Evolutionary conservation across 2,797 vertebrate species (phyloP).

Genomic region (Peromyscus eremicus): DNA sequence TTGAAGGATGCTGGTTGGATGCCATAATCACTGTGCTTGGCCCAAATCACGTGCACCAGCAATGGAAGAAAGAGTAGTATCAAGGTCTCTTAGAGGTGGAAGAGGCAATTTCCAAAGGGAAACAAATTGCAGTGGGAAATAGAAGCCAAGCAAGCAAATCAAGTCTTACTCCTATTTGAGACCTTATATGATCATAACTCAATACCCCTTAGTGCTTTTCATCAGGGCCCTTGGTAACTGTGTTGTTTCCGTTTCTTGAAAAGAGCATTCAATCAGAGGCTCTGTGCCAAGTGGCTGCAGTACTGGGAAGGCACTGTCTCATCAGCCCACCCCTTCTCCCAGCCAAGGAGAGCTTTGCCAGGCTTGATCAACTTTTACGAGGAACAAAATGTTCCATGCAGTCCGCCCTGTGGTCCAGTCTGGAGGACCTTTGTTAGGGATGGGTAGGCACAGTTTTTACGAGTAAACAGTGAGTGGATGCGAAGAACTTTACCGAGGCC

Average conservation of each 20-base stretch:
- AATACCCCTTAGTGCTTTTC: constrained; percentile 8
- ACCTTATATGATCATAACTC: neutral
- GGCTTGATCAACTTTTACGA: neutral
- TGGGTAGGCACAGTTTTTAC: neutral
- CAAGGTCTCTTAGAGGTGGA: neutral
- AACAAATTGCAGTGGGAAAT: neutral
- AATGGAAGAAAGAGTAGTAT: neutral
- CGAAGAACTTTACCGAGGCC: neutral
- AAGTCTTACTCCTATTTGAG: neutral
- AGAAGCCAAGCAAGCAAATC: neutral
- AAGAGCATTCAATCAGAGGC: neutral
- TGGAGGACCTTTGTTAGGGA: neutral
- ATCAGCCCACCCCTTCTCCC: neutral
- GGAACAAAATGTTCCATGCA: neutral
- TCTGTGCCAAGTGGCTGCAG: neutral
- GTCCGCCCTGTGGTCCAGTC: neutral
- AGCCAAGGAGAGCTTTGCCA: neutral
- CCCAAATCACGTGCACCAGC: neutral
- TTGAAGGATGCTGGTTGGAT: neutral
- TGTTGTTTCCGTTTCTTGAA: neutral
- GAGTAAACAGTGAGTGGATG: neutral
- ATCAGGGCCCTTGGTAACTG: neutral
- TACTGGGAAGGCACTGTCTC: neutral
- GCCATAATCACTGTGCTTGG: neutral
- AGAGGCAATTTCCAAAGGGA: neutral